Evolutionary conservation across 2,797 vertebrate genomes (phyloP), one percentile per base, ranked within the genome.

Genomic region (Scyliorhinus canicula): DNA sequence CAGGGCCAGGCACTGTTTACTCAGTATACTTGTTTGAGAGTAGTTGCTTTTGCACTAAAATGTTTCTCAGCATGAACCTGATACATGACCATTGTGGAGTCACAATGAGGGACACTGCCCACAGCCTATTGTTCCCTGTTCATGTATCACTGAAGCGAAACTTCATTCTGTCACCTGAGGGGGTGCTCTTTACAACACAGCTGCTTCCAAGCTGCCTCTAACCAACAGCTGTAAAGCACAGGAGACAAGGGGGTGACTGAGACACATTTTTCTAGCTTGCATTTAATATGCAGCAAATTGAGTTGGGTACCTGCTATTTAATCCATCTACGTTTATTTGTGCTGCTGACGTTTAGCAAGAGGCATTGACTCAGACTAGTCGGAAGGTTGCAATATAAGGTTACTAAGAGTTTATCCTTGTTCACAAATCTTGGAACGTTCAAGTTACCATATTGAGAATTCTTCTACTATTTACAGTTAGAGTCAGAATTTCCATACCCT

Each of bases 181-280:
- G 93, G 69, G 88, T 65, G 88, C 88, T 91, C 57, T 91, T 91
- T 91, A 91, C 88, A 91, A n/a, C 55, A 65, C n/a, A 91, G 88
- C 88, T 65, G 88, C 88, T 65, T 91, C 88, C 93, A 94, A 52
- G 50, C 67, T 94, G 93, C 93, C 65, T 94, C 31, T 50, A 94
- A 74, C 93, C 67, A 94, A 31, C 93, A 94, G 93, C 69, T 94
- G 93, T 52, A 74, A 50, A 55, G 67, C 40, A 74, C 6, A 52
- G 60, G 88, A 94, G 47, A 74, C 93, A 67, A 93, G 35, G 40
- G 63, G 26, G 63, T 60, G 85, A 88, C 31, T n/a, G 60, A 69
- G 67, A 74, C 31, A 35, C 67, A 55, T 47, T 28, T 74, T 52
- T 74, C 9, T 69, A 31, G 31, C 47, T 71, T 71, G 31, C 93